A percentile compares a stretch with the other conserved stretches of the same genome.
These are phyloP conservation scores for Phytoseiulus persimilis DNA, from an alignment of 2,888 invertebrate species.

Conservation along the genomic window DNA sequence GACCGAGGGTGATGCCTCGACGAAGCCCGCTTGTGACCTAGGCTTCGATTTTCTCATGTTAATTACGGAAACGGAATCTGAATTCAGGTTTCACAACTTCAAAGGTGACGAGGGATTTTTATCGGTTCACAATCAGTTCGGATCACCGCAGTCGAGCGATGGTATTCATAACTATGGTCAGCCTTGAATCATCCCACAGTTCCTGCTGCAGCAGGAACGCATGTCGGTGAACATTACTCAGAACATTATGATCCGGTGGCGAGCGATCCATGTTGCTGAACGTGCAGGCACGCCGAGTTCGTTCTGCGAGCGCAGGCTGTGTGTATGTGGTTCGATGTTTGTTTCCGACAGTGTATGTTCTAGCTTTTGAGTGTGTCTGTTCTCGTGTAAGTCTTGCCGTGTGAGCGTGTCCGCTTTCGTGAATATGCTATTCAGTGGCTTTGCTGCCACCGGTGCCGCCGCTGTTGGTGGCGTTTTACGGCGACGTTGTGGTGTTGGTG, in stretches of 20 bases:
- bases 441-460: background rate
- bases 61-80: too few relatives aligned
- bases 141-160: too few relatives aligned
- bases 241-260: background rate
- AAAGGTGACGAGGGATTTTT: too few relatives aligned
- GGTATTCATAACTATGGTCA: too few relatives aligned
- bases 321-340: background rate
- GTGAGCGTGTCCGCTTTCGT: slow-evolving; percentile 5
- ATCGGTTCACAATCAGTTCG: too few relatives aligned
- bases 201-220: background rate
- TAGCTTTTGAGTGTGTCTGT: background rate
- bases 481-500: background rate
- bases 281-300: background rate
- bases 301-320: background rate
- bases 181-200: too few relatives aligned
- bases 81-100: too few relatives aligned
- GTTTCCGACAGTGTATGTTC: background rate
- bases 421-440: background rate
- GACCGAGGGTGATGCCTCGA: too few relatives aligned
- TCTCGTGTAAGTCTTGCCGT: background rate
- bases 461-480: background rate
- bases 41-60: too few relatives aligned
- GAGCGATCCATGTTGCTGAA: background rate
- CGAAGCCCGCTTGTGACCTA: too few relatives aligned
- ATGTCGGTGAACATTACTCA: background rate